Base-by-base conservation (phyloP, 2,888 invertebrate genomes). In the Brachyopa scutellaris region DNA sequence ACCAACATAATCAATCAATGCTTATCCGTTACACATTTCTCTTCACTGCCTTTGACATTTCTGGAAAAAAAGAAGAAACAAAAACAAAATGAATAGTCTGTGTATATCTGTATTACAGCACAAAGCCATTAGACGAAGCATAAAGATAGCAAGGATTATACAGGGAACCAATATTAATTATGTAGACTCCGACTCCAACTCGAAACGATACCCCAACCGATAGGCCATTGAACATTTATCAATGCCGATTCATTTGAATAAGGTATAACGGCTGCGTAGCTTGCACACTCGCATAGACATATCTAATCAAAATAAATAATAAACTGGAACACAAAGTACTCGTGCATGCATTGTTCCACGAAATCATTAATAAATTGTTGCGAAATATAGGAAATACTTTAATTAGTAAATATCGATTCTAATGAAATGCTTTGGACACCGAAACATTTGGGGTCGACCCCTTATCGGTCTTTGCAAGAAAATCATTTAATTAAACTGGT, bases 1-100 rank as follows among this genome's bases (percentile, higher is more conserved):
- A 74, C 79, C 62, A 67, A 62, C 80, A 80, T 80, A 76, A 76
- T 80, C 76, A 80, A 80, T 80, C 80, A 80, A 19, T 69, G 69
- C 49, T 55, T 69, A 62, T 62, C 76, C 57, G 45, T 59, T 64
- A 36, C 69, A 64, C 76, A 64, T 80, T 80, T 70, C 64, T 70
- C 59, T 70, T 76, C 80, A 80, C 64, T 70, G 29, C 47, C 69
- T 57, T 49, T 38, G 51, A 76, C 49, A 69, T 69, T 42, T 47
- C 80, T 80, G 76, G 0, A 76, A 80, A 38, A 15, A 36, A 31
- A 61, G 8, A 13, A 55, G 5, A 5, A 36, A 7, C 2, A 59
- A 36, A 31, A 13, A 51, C 11, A n/a, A 31, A 45, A 26, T 26
- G 26, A 5, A 26, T 26, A n/a, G n/a, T n/a, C n/a, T n/a, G n/a